phyloP scores from a whole-genome alignment of 1,140 invertebrate genomes.

The Diorhabda sublineata region DNA sequence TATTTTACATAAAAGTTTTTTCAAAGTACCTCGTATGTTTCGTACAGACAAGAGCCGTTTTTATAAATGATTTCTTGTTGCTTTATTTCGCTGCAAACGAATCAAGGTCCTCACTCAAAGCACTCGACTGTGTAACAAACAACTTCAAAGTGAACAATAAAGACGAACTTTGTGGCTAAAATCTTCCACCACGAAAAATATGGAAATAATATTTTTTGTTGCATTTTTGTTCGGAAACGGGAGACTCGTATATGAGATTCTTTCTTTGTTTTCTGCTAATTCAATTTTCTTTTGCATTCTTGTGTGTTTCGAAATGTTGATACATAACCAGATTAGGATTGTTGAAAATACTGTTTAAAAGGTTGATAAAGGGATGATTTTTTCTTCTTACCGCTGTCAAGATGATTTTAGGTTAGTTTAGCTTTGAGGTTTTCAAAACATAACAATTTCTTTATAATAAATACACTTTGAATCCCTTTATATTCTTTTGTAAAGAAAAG shows the following conservation, averaged over 20 bases:
- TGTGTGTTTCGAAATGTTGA: background rate
- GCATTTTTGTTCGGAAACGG: background rate
- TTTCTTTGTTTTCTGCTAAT: constrained; percentile 2
- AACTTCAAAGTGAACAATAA: constrained; percentile 2
- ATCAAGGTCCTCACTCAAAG: constrained; percentile 1
- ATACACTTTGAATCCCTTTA: no score
- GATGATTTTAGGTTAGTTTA: no score
- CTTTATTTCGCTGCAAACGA: background rate
- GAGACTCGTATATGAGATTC: background rate
- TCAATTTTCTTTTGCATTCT: constrained; percentile 2
- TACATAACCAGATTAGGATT: background rate
- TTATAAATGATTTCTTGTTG: constrained; percentile 1
- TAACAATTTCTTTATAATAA: no score
- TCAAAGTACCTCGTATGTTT: background rate
- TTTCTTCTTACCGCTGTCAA: no score
- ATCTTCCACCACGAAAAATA: constrained; percentile 2
- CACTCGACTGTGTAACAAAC: constrained; percentile 1
- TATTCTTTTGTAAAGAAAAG: no score
- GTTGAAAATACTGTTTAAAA: constrained; percentile 1
- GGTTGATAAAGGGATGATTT: background rate
- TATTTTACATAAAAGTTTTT: no score
- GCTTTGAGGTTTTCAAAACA: no score
- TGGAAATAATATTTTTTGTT: constrained; percentile 3
- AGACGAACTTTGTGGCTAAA: constrained; percentile 2
- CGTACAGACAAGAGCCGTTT: background rate